These are phyloP conservation scores for Parambassis ranga DNA, from an alignment of 2,797 vertebrate species.

Conservation along the genomic window DNA sequence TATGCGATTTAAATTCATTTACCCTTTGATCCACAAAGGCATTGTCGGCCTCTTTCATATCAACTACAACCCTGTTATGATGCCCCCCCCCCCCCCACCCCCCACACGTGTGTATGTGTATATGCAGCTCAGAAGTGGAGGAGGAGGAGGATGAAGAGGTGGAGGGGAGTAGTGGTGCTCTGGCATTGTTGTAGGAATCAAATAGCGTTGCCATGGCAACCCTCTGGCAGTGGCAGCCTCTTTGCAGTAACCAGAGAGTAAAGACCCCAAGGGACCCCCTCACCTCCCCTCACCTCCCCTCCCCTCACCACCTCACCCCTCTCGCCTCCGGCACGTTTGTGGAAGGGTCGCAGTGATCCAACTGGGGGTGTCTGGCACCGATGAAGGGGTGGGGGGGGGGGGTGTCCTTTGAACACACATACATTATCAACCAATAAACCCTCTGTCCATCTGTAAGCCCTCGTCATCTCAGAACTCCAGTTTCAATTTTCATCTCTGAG, in stretches of 20 bases:
- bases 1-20: conserved; percentile 55
- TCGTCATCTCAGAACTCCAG: conserved; percentile 9
- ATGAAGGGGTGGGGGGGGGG: background rate
- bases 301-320: conserved; percentile 33
- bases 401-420: conserved; percentile 31
- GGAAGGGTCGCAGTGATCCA: conserved; percentile 44
- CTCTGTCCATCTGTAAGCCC: conserved; percentile 17
- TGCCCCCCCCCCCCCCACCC: too few species aligned
- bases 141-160: background rate
- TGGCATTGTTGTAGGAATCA: conserved; percentile 84
- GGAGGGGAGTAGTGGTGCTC: conserved; percentile 41
- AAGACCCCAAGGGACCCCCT: conserved; percentile 74
- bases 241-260: conserved; percentile 80
- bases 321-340: conserved; percentile 60
- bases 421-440: conserved; percentile 7
- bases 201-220: conserved; percentile 83
- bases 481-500: conserved; percentile 47
- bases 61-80: conserved; percentile 21
- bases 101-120: conserved; percentile 22
- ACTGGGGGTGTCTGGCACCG: conserved; percentile 34
- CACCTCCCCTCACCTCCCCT: conserved; percentile 5
- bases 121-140: conserved; percentile 41
- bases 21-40: conserved; percentile 29
- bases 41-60: conserved; percentile 39
- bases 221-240: conserved; percentile 75